phyloP scores from a whole-genome alignment of 1,140 invertebrate genomes.

The Bombyx mandarina region DNA sequence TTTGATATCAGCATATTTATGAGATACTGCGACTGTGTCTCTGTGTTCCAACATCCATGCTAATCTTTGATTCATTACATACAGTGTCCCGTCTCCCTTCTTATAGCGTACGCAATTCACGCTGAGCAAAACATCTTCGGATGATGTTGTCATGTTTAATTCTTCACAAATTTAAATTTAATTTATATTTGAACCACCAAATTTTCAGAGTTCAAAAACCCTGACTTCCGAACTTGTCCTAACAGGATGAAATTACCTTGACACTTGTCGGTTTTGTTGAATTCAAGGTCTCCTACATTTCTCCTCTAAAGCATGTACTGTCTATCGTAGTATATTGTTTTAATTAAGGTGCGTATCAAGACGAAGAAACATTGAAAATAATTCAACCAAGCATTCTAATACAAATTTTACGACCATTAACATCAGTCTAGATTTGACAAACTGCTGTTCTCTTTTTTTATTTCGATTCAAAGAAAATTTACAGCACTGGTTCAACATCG shows the following conservation, averaged over 20 bases:
- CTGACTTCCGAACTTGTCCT: conserved; percentile 6
- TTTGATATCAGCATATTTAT: conserved; percentile 97
- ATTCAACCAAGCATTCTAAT: conserved; percentile 16
- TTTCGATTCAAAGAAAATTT: no score
- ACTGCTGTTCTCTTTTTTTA: conserved; percentile 12
- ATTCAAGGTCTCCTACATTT: no score
- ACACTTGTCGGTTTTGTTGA: no score
- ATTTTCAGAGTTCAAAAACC: no score
- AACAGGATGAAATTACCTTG: not conserved
- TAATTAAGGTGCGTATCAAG: not conserved
- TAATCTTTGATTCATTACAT: conserved; percentile 94
- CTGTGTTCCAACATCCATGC: conserved; percentile 96
- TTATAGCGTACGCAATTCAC: conserved; percentile 94
- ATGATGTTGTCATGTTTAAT: conserved; percentile 80
- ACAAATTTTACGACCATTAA: conserved; percentile 44
- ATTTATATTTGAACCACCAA: no score
- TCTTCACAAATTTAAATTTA: conserved; percentile 3
- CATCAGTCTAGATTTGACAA: conserved; percentile 35
- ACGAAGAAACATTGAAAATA: not conserved
- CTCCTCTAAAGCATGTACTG: no score
- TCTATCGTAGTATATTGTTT: no score
- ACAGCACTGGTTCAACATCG: no score
- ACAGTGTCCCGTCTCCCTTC: conserved; percentile 95
- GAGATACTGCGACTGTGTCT: conserved; percentile 92
- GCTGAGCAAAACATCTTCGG: conserved; percentile 94